Evolutionary conservation across 1,140 invertebrate species (phyloP), one percentile per base, ranked within the genome.

Genomic region (Xylocopa sonorina): DNA sequence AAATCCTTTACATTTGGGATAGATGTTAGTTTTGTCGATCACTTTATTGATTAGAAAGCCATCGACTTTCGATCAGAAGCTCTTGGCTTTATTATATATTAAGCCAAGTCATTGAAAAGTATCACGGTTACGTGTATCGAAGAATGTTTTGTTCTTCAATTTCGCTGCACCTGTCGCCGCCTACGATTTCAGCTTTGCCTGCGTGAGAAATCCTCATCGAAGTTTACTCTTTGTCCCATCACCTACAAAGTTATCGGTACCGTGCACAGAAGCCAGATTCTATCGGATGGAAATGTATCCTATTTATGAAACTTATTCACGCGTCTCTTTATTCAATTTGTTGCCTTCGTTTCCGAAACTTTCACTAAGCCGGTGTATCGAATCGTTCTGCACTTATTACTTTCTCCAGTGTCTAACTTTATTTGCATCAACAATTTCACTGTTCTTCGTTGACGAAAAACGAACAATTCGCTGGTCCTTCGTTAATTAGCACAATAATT

Each of bases 241-340:
- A 6, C 2, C 14, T 12, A 12, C 18, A 60, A n/a, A 60, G 32
- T 60, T 60, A 60, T 6, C 5, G n/a, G 5, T 24, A 62, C n/a
- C 0, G 10, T 2, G 16, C 6, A 12, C 12, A 62, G 0, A 38
- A 0, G 12, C 5, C 41, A 12, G 34, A 41, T 38, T 62, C 41
- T 29, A 41, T 16, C n/a, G 34, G 24, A 62, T 34, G 4, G 5
- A 14, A n/a, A 21, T 2, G 38, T 32, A 16, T 32, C 27, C 29
- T 12, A 60, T 12, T 4, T 9, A 4, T 60, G 21, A 6, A 38
- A 60, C 58, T 24, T 62, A n/a, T 41, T 62, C 58, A 7, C 34
- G 34, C n/a, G 14, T 62, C 21, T 62, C 34, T 62, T 62, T 62
- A 24, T 38, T n/a, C 10, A 62, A 41, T 62, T 62, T 62, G 38